Percentiles rank a stretch among this genome's conserved stretches.
phyloP scores from a whole-genome alignment of 2,888 invertebrate species.

The Reticulitermes lucifugus region DNA sequence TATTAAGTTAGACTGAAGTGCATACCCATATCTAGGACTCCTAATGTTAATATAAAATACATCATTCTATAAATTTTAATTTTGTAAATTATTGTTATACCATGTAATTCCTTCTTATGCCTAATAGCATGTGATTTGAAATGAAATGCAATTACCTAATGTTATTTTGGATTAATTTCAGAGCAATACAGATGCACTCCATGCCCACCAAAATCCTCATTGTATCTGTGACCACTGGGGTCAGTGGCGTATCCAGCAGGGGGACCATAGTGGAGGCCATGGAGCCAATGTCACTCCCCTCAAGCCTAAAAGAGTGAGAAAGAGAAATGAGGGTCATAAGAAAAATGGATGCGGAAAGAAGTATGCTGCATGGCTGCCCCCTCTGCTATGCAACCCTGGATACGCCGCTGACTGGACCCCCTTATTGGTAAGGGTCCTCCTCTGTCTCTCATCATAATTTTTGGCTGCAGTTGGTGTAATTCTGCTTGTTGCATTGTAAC shows the following conservation, averaged over 20 bases:
- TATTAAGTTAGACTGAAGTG: too few relatives aligned
- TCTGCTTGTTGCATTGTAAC: background rate
- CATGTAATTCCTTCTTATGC: background rate
- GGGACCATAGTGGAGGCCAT: conserved; percentile 48
- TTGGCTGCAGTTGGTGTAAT: background rate
- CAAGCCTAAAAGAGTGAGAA: conserved; percentile 53
- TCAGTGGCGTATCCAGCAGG: conserved; percentile 66
- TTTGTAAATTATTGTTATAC: too few relatives aligned
- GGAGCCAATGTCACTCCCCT: conserved; percentile 18
- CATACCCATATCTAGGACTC: too few relatives aligned
- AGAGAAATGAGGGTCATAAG: conserved; percentile 50
- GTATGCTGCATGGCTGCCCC: conserved; percentile 62
- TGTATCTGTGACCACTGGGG: conserved; percentile 60
- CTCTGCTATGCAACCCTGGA: conserved; percentile 75
- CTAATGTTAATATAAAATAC: too few relatives aligned
- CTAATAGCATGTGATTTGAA: too few relatives aligned
- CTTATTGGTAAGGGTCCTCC: conserved; percentile 71
- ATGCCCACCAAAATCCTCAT: conserved; percentile 53
- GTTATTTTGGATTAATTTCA: conserved; percentile 64
- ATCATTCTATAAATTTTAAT: too few relatives aligned
- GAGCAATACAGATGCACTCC: conserved; percentile 61
- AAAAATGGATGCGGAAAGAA: conserved; percentile 51
- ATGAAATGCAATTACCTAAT: conserved; percentile 10
- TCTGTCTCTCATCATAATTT: background rate
- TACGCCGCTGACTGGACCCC: conserved; percentile 78